These are phyloP conservation scores for Siphlonurus alternatus DNA, from an alignment of 2,888 invertebrate genomes.

Conservation along the genomic window DNA sequence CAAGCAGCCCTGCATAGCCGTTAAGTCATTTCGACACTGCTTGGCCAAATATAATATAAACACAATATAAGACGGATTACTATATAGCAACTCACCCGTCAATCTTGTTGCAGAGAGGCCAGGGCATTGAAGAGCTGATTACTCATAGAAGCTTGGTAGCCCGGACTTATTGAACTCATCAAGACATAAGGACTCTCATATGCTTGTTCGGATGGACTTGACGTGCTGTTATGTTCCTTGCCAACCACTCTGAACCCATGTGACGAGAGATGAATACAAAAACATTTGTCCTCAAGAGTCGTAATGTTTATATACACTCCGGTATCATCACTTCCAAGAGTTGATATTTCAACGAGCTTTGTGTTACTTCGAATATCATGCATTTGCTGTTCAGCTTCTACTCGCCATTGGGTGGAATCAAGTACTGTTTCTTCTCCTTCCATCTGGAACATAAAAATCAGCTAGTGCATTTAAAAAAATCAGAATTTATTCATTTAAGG, in stretches of 20 bases:
- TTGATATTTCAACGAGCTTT: background rate
- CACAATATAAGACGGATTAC: too few relatives aligned
- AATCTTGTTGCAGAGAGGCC: too few relatives aligned
- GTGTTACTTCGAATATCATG: background rate
- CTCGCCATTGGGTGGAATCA: background rate
- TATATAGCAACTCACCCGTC: too few relatives aligned
- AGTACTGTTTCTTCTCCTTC: background rate
- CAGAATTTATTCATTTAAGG: too few relatives aligned
- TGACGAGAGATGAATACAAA: background rate
- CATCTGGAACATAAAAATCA: too few relatives aligned
- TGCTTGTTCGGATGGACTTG: background rate
- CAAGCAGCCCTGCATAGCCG: too few relatives aligned
- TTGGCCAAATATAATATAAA: too few relatives aligned
- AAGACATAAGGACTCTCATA: background rate
- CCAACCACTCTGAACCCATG: background rate
- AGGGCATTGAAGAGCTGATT: too few relatives aligned
- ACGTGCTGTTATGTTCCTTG: background rate
- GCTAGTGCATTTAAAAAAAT: too few relatives aligned
- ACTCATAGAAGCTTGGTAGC: background rate
- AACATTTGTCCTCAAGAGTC: background rate
- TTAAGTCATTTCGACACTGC: too few relatives aligned
- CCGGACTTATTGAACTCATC: background rate
- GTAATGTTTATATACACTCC: background rate
- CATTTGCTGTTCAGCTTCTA: background rate
- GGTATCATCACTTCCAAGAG: background rate